Evolutionary conservation across 2,888 invertebrate genomes (phyloP).

Genomic region (Drosophila ustulata): DNA sequence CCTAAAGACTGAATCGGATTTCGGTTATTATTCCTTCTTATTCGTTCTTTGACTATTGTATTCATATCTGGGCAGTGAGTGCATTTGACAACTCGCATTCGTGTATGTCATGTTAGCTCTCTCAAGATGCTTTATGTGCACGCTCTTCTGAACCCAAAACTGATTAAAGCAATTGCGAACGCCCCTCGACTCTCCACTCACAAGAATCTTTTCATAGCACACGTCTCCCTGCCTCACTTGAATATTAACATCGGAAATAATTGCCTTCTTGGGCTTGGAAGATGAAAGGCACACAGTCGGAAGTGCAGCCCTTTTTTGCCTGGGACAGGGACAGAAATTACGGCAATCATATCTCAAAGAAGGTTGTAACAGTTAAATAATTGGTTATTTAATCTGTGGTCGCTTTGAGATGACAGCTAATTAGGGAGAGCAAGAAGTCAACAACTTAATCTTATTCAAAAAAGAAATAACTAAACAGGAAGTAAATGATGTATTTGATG

Average conservation of each 20-base stretch:
- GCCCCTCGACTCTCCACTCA: conserved; percentile 5
- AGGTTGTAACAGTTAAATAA: conserved; percentile 13
- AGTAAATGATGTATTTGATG: neutral
- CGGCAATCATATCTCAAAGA: conserved; percentile 11
- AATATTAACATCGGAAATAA: conserved; percentile 23
- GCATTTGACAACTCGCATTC: conserved; percentile 51
- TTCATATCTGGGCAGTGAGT: conserved; percentile 47
- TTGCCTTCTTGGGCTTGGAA: conserved; percentile 25
- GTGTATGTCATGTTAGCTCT: neutral
- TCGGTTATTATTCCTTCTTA: conserved; percentile 20
- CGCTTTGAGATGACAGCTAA: conserved; percentile 19
- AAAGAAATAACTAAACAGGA: neutral
- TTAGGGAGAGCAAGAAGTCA: neutral
- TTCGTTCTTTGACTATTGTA: conserved; percentile 35
- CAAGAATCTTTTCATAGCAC: neutral
- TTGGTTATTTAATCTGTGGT: conserved; percentile 8
- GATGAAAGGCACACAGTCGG: conserved; percentile 6
- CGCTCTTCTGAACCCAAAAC: conserved; percentile 28
- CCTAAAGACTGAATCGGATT: conserved; percentile 23
- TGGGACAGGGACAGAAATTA: neutral
- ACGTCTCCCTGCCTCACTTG: conserved; percentile 30
- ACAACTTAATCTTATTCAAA: neutral
- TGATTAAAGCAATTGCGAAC: conserved; percentile 46
- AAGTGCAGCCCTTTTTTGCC: conserved; percentile 11
- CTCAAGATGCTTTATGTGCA: conserved; percentile 10